phyloP scores from a whole-genome alignment of 2,113 vertebrate species.

The Hippocampus mohnikei region DNA sequence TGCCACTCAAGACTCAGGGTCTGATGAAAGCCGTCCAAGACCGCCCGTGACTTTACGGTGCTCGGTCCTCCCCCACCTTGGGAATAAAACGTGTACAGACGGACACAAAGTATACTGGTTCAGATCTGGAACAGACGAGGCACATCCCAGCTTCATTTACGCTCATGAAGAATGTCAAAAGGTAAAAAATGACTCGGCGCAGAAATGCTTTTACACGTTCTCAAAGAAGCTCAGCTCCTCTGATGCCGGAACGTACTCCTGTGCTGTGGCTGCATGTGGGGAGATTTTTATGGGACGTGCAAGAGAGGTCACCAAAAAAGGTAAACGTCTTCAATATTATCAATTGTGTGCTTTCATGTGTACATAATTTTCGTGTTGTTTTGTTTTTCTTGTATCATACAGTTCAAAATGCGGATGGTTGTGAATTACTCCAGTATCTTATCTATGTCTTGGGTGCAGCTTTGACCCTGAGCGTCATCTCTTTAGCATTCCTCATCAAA shows the following conservation, averaged over 20 bases:
- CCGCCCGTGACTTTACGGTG: conserved; percentile 31
- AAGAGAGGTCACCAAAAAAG: conserved; percentile 11
- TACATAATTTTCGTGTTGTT: neutral
- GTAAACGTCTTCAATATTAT: neutral
- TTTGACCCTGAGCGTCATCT: conserved; percentile 9
- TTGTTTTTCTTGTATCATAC: neutral
- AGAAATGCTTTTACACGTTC: conserved; percentile 16
- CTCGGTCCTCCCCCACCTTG: conserved; percentile 23
- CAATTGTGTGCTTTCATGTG: neutral
- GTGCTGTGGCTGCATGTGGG: conserved; percentile 18
- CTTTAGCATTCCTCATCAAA: conserved; percentile 18
- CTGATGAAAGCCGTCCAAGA: conserved; percentile 14
- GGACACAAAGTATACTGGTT: conserved; percentile 36
- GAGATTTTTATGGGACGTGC: conserved; percentile 16
- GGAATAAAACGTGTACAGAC: conserved; percentile 14
- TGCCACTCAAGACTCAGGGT: neutral
- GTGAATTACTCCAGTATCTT: neutral
- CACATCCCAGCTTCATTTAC: conserved; percentile 7
- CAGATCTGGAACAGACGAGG: conserved; percentile 6
- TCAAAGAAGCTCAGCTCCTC: conserved; percentile 18
- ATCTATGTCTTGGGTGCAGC: neutral
- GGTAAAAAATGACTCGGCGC: neutral
- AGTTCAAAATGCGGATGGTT: neutral
- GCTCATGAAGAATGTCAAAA: conserved; percentile 3
- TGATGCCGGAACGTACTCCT: conserved; percentile 25